Evolutionary conservation across 1,140 invertebrate species (phyloP), one percentile per base, ranked within the genome.

Genomic region (Prorops nasuta): DNA sequence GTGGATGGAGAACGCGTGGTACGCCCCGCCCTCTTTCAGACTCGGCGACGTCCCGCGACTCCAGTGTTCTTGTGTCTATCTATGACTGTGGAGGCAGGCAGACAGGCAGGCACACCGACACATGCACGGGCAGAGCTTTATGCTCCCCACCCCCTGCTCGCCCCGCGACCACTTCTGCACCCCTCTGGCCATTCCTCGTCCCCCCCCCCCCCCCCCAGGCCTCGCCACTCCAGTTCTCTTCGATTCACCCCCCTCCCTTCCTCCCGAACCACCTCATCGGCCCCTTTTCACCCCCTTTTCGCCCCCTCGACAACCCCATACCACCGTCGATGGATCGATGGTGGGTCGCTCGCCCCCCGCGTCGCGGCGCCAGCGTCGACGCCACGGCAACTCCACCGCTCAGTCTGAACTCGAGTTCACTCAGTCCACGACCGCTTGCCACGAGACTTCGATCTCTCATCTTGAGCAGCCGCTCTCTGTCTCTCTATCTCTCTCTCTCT

Each of bases 351-450:
- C 39, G 36, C 55, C 63, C 51, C 40, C 53, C 64, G 63, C 39
- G 12, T 24, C 39, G 54, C 48, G 71, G 63, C 71, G 71, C 69
- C 64, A 70, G 51, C 44, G 59, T 63, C 71, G 63, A 41, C 65
- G 53, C 53, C 60, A 58, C 60, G 51, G 57, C 60, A 60, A 61
- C 61, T 62, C 54, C 51, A 58, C 52, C 58, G 64, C 58, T 74
- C 68, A 75, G 75, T 76, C 67, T 64, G 62, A 72, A 69, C 65
- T 71, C 71, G 67, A 68, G 67, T 76, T 72, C 69, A 77, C 68
- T 74, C 74, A 74, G 72, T 76, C 70, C 60, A 76, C 66, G 67
- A 74, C 63, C 66, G 70, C 67, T 73, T 70, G 67, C 71, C 67
- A 71, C 72, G 67, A 72, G 70, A 71, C 67, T 72, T 74, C 64